These are phyloP conservation scores for Tragelaphus buxtoni DNA, from an alignment of 2,113 vertebrate species.

Conservation along the genomic window DNA sequence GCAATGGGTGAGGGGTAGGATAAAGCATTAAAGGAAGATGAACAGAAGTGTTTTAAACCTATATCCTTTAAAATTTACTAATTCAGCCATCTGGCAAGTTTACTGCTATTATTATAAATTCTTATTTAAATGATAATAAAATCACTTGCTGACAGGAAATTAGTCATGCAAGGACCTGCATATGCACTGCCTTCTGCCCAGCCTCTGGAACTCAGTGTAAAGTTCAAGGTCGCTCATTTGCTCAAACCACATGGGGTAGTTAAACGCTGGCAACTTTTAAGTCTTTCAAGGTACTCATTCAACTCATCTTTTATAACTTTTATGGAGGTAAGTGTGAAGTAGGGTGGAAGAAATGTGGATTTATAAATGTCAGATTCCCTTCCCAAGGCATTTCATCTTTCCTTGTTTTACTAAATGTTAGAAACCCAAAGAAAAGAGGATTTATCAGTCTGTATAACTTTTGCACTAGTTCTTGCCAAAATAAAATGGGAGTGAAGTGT, in stretches of 20 bases:
- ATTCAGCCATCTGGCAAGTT: slow-evolving; percentile 72
- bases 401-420: slow-evolving; percentile 46
- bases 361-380: background rate
- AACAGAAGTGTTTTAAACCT: background rate
- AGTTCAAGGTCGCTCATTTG: slow-evolving; percentile 68
- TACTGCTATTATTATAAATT: slow-evolving; percentile 74
- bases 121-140: slow-evolving; percentile 80
- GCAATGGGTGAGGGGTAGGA: background rate
- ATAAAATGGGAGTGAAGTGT: background rate
- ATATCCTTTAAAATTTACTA: slow-evolving; percentile 58
- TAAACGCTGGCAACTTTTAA: slow-evolving; percentile 36
- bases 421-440: background rate
- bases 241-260: slow-evolving; percentile 39
- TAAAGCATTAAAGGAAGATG: background rate
- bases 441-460: background rate
- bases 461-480: background rate
- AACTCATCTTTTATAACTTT: slow-evolving; percentile 42
- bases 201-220: slow-evolving; percentile 29
- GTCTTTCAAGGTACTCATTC: slow-evolving; percentile 42
- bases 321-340: background rate
- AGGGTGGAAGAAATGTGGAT: background rate
- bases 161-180: slow-evolving; percentile 76
- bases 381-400: background rate
- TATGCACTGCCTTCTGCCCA: slow-evolving; percentile 74
- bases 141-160: slow-evolving; percentile 75